Conservation (phyloP, 2,797 vertebrate genomes). For the Tarsius wallacei region DNA sequence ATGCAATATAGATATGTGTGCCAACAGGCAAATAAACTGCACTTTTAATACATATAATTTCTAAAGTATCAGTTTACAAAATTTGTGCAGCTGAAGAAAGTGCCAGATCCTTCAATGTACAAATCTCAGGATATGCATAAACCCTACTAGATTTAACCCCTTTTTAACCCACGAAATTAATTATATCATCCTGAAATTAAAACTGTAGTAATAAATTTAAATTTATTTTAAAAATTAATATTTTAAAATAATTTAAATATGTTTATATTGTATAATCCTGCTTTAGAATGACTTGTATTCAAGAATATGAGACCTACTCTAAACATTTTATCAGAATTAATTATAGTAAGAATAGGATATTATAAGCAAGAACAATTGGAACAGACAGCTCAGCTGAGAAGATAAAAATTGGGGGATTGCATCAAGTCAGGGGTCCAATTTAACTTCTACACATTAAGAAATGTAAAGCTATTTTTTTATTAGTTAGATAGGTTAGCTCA, state of each 20-base stretch:
- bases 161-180: neutral
- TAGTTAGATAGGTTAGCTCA: neutral
- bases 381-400: neutral
- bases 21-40: neutral
- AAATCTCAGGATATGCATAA: neutral
- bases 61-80: neutral
- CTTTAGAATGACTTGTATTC: neutral
- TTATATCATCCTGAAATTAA: neutral
- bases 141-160: neutral
- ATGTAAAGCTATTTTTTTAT: neutral
- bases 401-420: neutral
- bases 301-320: neutral
- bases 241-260: neutral
- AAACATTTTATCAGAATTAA: conserved; percentile 28
- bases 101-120: neutral
- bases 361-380: neutral
- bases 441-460: neutral
- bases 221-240: neutral
- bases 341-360: neutral
- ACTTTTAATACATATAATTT: neutral
- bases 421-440: neutral
- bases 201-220: neutral
- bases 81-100: neutral
- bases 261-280: neutral
- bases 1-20: neutral